phyloP scores from a whole-genome alignment of 2,797 vertebrate genomes.

The Typhlichthys eigenmanni region DNA sequence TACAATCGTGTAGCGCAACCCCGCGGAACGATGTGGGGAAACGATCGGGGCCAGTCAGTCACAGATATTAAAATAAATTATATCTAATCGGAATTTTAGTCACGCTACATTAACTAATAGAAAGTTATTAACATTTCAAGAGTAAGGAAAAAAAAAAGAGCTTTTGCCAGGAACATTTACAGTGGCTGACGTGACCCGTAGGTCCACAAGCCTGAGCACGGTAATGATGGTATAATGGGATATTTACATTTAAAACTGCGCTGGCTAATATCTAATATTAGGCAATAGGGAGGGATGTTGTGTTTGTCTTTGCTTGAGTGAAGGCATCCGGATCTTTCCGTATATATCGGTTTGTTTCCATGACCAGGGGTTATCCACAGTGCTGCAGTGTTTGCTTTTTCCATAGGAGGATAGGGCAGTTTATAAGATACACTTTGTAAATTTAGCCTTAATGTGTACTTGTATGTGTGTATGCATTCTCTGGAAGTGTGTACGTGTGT shows the following conservation, averaged over 20 bases:
- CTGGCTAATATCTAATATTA: constrained; percentile 91
- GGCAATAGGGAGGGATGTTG: constrained; percentile 95
- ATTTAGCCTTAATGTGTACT: not conserved
- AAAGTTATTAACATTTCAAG: constrained; percentile 95
- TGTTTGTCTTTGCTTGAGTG: constrained; percentile 84
- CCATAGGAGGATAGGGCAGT: constrained; percentile 46
- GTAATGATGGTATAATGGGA: constrained; percentile 92
- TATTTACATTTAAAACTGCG: constrained; percentile 95
- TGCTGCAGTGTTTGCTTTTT: constrained; percentile 33
- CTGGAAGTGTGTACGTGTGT: constrained; percentile 30
- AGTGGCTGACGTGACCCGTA: constrained; percentile 88
- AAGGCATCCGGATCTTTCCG: constrained; percentile 72
- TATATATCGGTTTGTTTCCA: constrained; percentile 58
- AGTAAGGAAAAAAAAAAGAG: constrained; percentile 88
- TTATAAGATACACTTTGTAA: constrained; percentile 38
- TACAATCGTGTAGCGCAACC: constrained; percentile 90
- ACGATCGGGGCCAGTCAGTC: constrained; percentile 89
- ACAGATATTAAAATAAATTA: constrained; percentile 94
- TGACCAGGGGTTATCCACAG: constrained; percentile 63
- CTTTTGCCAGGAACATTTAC: constrained; percentile 91
- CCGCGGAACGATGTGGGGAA: constrained; percentile 88
- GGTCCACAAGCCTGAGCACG: constrained; percentile 87
- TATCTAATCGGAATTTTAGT: constrained; percentile 95
- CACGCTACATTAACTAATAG: constrained; percentile 94
- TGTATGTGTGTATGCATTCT: not conserved